phyloP scores from a whole-genome alignment of 1,140 invertebrate species.

The Harlomillsia oculata region DNA sequence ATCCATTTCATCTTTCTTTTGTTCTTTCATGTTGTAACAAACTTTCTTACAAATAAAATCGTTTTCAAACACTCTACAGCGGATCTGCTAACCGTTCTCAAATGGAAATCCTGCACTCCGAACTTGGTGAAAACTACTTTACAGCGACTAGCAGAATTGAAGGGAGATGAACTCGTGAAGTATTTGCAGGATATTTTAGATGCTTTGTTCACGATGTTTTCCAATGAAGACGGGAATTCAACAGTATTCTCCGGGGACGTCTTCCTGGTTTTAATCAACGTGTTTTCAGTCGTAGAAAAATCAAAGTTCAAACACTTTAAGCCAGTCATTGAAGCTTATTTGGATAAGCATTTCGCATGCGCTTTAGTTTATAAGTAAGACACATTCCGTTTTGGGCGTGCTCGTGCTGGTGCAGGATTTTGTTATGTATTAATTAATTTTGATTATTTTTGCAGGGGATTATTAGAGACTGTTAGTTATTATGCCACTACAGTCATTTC shows the following conservation, averaged over 20 bases:
- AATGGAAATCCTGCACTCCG: slow-evolving; percentile 73
- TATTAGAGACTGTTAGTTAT: slow-evolving; percentile 78
- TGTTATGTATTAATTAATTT: slow-evolving; percentile 16
- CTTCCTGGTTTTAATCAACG: slow-evolving; percentile 72
- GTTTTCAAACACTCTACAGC: slow-evolving; percentile 46
- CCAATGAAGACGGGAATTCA: slow-evolving; percentile 82
- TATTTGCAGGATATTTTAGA: slow-evolving; percentile 93
- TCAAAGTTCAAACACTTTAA: slow-evolving; percentile 91
- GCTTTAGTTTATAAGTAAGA: slow-evolving; percentile 85
- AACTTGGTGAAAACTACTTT: slow-evolving; percentile 56
- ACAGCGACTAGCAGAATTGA: slow-evolving; percentile 63
- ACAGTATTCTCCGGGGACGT: slow-evolving; percentile 60
- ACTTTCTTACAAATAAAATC: neutral
- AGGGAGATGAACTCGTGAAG: slow-evolving; percentile 88
- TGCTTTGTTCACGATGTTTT: slow-evolving; percentile 87
- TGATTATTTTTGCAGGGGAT: slow-evolving; percentile 49
- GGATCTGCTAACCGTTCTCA: slow-evolving; percentile 74
- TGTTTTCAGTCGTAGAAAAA: slow-evolving; percentile 75
- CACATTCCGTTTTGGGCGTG: neutral
- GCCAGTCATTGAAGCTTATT: slow-evolving; percentile 90
- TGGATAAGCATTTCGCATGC: slow-evolving; percentile 87
- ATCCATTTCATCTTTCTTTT: slow-evolving; percentile 6
- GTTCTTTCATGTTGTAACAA: slow-evolving; percentile 6
- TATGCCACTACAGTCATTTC: slow-evolving; percentile 71
- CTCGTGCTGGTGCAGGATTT: slow-evolving; percentile 4